phyloP scores from a whole-genome alignment of 2,113 vertebrate genomes.

The Perca flavescens region DNA sequence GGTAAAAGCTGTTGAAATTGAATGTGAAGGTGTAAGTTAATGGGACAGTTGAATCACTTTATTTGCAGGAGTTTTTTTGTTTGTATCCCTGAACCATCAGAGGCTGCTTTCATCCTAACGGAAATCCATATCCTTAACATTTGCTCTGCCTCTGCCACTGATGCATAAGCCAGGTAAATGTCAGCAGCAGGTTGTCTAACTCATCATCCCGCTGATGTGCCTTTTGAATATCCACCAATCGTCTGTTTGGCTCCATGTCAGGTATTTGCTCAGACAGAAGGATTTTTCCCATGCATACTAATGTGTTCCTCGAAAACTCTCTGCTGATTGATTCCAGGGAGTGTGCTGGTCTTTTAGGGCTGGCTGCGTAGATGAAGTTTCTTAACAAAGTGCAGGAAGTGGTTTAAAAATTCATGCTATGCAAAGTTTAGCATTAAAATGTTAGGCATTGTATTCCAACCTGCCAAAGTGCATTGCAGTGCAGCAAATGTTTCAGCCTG shows the following conservation, averaged over 20 bases:
- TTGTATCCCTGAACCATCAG: not conserved
- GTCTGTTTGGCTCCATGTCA: constrained; percentile 43
- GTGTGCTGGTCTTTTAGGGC: constrained; percentile 32
- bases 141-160: constrained; percentile 21
- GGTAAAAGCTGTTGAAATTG: not conserved
- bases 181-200: constrained; percentile 34
- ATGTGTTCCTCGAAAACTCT: constrained; percentile 60
- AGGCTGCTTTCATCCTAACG: constrained; percentile 43
- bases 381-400: constrained; percentile 44
- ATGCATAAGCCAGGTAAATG: constrained; percentile 35
- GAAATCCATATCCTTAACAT: constrained; percentile 43
- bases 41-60: not conserved
- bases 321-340: constrained; percentile 39
- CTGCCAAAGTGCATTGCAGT: constrained; percentile 19
- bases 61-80: constrained; percentile 20
- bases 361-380: constrained; percentile 6
- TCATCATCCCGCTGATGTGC: constrained; percentile 33
- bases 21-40: not conserved
- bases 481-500: not conserved
- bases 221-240: constrained; percentile 57
- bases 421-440: constrained; percentile 32
- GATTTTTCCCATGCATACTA: constrained; percentile 56
- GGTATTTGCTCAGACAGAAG: constrained; percentile 27
- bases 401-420: constrained; percentile 24
- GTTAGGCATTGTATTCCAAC: constrained; percentile 4